These are phyloP conservation scores for Pygoscelis antarcticus DNA, from an alignment of 2,113 vertebrate genomes.

Conservation along the genomic window DNA sequence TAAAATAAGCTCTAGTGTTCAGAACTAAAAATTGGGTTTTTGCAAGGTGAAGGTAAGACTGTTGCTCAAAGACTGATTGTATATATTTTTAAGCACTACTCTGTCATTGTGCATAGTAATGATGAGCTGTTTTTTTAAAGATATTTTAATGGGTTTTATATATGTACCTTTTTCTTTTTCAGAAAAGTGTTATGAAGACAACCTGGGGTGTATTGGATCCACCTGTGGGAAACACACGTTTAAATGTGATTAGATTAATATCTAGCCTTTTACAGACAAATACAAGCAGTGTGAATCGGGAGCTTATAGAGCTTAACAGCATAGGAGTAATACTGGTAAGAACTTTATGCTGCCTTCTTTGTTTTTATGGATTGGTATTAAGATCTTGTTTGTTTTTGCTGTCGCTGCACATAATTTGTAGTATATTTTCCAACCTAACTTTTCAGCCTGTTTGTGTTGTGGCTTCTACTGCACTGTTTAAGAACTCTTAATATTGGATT, in stretches of 20 bases:
- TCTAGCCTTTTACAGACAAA: constrained; percentile 94
- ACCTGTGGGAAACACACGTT: constrained; percentile 93
- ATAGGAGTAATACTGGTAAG: constrained; percentile 94
- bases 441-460: neutral
- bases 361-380: neutral
- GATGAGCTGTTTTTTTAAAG: neutral
- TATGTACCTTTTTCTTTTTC: neutral
- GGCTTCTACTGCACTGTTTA: neutral
- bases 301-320: constrained; percentile 94
- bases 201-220: constrained; percentile 96
- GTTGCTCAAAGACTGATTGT: neutral
- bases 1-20: neutral
- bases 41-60: neutral
- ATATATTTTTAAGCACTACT: neutral
- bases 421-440: neutral
- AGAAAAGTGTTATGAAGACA: constrained; percentile 95
- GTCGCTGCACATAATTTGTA: neutral
- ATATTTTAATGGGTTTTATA: neutral
- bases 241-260: constrained; percentile 93
- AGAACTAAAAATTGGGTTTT: neutral
- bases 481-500: neutral
- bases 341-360: neutral
- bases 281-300: constrained; percentile 88
- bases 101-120: neutral
- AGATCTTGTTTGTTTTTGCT: neutral